These are phyloP conservation scores for Chiloscyllium punctatum DNA, from an alignment of 2,797 vertebrate species.

Conservation along the genomic window DNA sequence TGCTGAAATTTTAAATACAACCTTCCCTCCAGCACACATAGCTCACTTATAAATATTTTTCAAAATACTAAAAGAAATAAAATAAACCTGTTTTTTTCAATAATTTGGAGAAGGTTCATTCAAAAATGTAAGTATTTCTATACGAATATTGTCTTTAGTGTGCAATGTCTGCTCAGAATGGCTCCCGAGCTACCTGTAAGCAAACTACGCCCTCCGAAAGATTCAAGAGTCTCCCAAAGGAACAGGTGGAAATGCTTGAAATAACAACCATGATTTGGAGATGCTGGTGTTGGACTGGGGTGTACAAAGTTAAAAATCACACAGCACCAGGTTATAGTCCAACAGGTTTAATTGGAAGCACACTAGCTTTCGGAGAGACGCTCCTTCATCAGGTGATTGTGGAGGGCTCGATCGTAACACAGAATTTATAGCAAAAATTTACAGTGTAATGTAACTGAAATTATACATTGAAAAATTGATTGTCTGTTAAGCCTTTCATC, in stretches of 20 bases:
- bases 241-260: not conserved
- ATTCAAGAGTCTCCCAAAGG: not conserved
- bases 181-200: not conserved
- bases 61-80: not conserved
- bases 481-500: too few relatives aligned
- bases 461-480: too few relatives aligned
- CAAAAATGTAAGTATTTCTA: not conserved
- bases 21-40: not conserved
- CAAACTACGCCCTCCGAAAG: not conserved
- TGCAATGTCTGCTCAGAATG: not conserved
- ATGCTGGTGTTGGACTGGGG: too few relatives aligned
- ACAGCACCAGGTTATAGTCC: too few relatives aligned
- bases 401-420: too few relatives aligned
- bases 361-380: too few relatives aligned
- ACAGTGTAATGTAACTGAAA: too few relatives aligned
- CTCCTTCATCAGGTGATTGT: too few relatives aligned
- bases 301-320: too few relatives aligned
- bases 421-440: too few relatives aligned
- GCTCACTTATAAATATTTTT: not conserved
- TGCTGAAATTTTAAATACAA: not conserved
- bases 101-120: not conserved
- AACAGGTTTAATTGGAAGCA: too few relatives aligned
- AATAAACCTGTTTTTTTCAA: not conserved
- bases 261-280: too few relatives aligned
- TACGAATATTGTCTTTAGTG: not conserved